A percentile compares a stretch with the other conserved stretches of the same genome.
phyloP scores from a whole-genome alignment of 2,888 invertebrate genomes.

The Parnassius smintheus region DNA sequence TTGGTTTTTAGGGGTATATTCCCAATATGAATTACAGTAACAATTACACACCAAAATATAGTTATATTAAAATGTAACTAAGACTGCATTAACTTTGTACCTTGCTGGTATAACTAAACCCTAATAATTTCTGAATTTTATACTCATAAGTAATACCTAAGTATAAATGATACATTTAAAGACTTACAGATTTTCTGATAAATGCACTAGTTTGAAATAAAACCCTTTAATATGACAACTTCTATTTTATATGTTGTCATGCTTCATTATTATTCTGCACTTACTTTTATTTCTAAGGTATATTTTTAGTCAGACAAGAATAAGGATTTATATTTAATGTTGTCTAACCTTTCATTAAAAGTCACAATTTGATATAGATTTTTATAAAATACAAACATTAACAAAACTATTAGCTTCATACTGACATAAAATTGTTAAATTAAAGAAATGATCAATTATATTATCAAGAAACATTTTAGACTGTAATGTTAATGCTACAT shows the following conservation, averaged over 20 bases:
- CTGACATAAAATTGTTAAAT: too few relatives aligned
- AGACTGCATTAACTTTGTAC: too few relatives aligned
- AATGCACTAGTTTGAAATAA: not conserved
- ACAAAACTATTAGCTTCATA: too few relatives aligned
- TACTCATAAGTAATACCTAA: not conserved
- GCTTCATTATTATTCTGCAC: too few relatives aligned
- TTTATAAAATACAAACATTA: too few relatives aligned
- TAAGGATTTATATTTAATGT: not conserved
- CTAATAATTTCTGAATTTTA: too few relatives aligned
- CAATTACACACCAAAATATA: not conserved
- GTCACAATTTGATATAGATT: not conserved
- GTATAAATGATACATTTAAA: not conserved
- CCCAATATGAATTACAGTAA: not conserved
- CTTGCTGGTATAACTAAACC: too few relatives aligned
- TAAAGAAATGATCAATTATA: too few relatives aligned
- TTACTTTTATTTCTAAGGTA: too few relatives aligned
- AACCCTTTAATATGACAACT: not conserved
- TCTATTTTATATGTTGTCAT: not conserved
- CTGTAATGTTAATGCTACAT: too few relatives aligned
- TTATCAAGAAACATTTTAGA: too few relatives aligned
- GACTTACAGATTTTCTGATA: not conserved
- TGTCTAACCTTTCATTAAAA: not conserved
- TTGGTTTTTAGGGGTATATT: conserved; percentile 10
- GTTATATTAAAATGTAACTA: not conserved
- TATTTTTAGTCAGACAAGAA: not conserved